Conservation (phyloP, 2,888 invertebrate species). For the Eilema griseolum region DNA sequence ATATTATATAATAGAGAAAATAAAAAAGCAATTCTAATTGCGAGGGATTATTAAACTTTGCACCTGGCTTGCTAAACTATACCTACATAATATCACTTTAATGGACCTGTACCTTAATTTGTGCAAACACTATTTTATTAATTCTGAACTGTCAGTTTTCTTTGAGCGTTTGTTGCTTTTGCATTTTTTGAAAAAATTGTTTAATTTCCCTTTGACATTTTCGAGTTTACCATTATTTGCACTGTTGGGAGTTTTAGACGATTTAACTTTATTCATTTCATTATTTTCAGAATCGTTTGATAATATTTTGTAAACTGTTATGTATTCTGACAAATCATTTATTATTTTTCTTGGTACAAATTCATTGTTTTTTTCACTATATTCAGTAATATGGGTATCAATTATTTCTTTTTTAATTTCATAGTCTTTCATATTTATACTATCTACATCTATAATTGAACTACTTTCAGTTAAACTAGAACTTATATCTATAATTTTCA, state of each 20-base stretch:
- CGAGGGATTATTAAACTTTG: no score
- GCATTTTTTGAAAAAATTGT: conserved; percentile 58
- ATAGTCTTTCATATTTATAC: conserved; percentile 14
- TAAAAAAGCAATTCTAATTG: no score
- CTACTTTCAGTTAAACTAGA: conserved; percentile 14
- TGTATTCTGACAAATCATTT: conserved; percentile 47
- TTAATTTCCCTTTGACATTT: conserved; percentile 29
- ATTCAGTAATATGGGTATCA: conserved; percentile 12
- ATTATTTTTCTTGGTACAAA: conserved; percentile 21
- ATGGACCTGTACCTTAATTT: no score
- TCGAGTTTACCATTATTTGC: conserved; percentile 30
- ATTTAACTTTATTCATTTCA: background rate
- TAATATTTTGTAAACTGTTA: conserved; percentile 60
- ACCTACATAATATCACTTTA: no score
- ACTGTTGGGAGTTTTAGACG: conserved; percentile 11
- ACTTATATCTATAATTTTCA: conserved; percentile 19
- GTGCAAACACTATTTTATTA: no score
- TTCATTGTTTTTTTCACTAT: conserved; percentile 13
- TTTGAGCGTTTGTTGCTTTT: conserved; percentile 46
- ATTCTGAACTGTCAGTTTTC: conserved; percentile 19
- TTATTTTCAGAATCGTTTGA: conserved; percentile 26
- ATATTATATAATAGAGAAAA: no score
- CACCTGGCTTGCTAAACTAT: no score
- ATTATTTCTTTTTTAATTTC: conserved; percentile 15
- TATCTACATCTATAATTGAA: conserved; percentile 12